Base-by-base conservation (phyloP, 2,888 invertebrate genomes). In the Euzophera pinguis region DNA sequence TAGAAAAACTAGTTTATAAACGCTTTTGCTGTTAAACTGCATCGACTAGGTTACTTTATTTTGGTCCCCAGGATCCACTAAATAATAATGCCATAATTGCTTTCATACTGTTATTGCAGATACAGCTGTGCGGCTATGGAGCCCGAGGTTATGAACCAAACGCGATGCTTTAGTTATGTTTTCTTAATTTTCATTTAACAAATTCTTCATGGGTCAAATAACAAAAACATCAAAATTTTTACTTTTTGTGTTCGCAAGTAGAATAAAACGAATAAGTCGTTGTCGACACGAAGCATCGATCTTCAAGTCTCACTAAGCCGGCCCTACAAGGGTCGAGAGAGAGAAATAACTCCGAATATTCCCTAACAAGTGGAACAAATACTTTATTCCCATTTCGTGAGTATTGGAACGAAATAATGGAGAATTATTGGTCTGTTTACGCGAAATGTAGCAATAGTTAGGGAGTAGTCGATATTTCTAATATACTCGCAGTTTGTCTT, bases 251-350 rank as follows among this genome's bases (percentile, higher is more conserved):
- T 38, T 38, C 38, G 8, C 61, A 66, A 43, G 43, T 43, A 9
- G 8, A 45, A 32, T 32, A 16, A 32, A 16, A 17, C n/a, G 67
- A 68, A 67, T 72, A 72, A 73, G 70, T 69, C 62, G 62, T 61
- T 57, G 65, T 61, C 52, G 60, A 65, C 67, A 59, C 54, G 64
- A 55, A 60, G 67, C 75, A 81, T 81, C 84, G 81, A 78, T 81
- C 83, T 74, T 63, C 56, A 68, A 72, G 73, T 69, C 72, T 65
- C 69, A 63, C 65, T 81, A 82, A 83, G 78, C 76, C 67, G 71
- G 66, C 65, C 71, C 72, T 71, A 69, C 72, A 72, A 78, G 81
- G 81, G 79, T 78, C 75, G 71, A 63, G 60, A n/a, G 10, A 60
- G 69, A 64, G 70, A 64, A 71, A 71, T 65, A 72, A 73, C 77